These are phyloP conservation scores for Andrena bucephala DNA, from an alignment of 2,888 invertebrate species.

Conservation along the genomic window DNA sequence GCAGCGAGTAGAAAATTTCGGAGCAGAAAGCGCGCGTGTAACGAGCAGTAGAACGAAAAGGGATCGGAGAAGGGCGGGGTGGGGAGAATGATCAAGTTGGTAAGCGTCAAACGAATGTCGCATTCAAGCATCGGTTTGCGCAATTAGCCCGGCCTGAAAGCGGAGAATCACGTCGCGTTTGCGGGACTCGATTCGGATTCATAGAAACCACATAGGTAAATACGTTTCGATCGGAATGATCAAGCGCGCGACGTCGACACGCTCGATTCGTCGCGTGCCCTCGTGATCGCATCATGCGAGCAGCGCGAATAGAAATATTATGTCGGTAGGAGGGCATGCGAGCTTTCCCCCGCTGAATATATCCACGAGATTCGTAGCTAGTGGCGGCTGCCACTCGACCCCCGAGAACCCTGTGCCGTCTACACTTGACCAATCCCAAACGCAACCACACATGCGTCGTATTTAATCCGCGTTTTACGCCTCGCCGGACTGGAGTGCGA, in stretches of 20 bases:
- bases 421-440: conserved; percentile 23
- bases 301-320: not conserved
- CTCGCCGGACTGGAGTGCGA: conserved; percentile 70
- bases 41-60: not conserved
- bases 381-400: conserved; percentile 15
- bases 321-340: not conserved
- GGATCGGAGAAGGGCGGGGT: not conserved
- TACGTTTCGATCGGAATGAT: conserved; percentile 42
- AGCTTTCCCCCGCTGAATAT: conserved; percentile 21
- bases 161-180: conserved; percentile 19
- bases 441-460: conserved; percentile 70
- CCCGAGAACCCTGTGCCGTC: conserved; percentile 11
- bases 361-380: conserved; percentile 1
- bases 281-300: not conserved
- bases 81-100: conserved; percentile 2
- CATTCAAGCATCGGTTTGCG: conserved; percentile 15
- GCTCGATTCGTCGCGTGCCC: conserved; percentile 28
- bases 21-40: not conserved
- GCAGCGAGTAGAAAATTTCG: not conserved
- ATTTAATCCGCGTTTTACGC: conserved; percentile 78
- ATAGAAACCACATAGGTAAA: conserved; percentile 29
- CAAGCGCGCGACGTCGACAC: conserved; percentile 39
- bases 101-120: conserved; percentile 31
- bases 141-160: conserved; percentile 42
- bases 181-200: conserved; percentile 34